A percentile compares a stretch with the other conserved stretches of the same genome.
Evolutionary conservation across 2,888 invertebrate genomes (phyloP).

Genomic region (Ennomos erosarius): DNA sequence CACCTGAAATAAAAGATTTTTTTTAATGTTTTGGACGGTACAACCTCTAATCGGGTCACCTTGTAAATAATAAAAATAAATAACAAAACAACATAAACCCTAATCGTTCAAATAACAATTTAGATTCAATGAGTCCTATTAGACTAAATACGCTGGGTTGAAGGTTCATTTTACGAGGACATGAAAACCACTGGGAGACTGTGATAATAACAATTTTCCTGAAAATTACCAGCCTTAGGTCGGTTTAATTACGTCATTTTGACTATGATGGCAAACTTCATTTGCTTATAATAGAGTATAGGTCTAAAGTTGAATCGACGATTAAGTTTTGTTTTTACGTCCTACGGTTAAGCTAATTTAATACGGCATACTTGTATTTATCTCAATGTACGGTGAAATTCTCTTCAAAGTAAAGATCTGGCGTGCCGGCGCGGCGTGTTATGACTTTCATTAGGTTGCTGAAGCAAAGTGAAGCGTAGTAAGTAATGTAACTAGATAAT

Average conservation of each 20-base stretch:
- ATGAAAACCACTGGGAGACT: slow-evolving; percentile 42
- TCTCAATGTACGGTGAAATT: no score
- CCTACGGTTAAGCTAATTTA: no score
- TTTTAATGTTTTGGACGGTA: no score
- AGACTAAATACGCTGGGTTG: slow-evolving; percentile 41
- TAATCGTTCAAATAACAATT: slow-evolving; percentile 57
- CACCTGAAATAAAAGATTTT: no score
- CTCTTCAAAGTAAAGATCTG: no score
- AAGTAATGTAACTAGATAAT: no score
- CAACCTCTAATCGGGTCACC: not conserved
- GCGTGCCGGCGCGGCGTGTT: no score
- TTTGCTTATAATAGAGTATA: slow-evolving; percentile 28
- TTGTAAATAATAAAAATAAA: slow-evolving; percentile 16
- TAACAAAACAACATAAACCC: slow-evolving; percentile 23
- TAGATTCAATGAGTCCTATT: slow-evolving; percentile 51
- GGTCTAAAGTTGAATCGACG: slow-evolving; percentile 14
- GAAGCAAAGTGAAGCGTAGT: no score
- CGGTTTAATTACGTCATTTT: slow-evolving; percentile 36
- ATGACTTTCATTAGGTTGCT: no score
- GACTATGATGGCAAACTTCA: slow-evolving; percentile 38
- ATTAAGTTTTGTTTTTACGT: slow-evolving; percentile 3
- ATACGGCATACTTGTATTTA: no score
- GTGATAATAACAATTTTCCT: slow-evolving; percentile 44
- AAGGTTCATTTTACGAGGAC: slow-evolving; percentile 41
- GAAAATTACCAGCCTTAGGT: slow-evolving; percentile 39